Conservation (phyloP, 2,113 vertebrate species). For the Zapus hudsonius region DNA sequence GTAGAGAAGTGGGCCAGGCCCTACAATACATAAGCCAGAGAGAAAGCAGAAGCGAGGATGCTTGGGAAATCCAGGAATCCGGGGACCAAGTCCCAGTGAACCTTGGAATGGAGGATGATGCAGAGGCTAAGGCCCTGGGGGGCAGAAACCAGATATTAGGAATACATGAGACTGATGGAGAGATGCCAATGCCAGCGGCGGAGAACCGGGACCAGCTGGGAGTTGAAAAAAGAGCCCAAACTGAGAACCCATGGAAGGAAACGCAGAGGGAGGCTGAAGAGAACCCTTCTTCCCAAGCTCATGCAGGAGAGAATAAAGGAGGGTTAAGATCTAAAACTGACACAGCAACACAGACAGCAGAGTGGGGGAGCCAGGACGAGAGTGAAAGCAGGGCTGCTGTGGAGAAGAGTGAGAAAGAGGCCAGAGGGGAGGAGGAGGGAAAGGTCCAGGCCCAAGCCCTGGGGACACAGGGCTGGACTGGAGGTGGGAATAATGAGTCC, state of each 20-base stretch:
- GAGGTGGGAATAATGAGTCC: background rate
- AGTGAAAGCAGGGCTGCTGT: background rate
- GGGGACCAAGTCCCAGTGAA: background rate
- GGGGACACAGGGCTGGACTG: background rate
- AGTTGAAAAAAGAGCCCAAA: background rate
- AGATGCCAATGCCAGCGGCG: background rate
- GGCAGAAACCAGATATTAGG: background rate
- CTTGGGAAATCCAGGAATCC: background rate
- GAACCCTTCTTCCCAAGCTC: background rate
- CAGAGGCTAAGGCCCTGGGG: background rate
- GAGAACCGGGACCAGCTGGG: background rate
- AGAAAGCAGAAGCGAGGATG: background rate
- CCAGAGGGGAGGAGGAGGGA: background rate
- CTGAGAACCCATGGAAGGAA: background rate
- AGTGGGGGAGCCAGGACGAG: background rate
- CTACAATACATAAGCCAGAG: background rate
- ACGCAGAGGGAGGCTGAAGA: background rate
- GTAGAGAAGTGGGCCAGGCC: background rate
- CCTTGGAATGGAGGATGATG: background rate
- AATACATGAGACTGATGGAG: background rate
- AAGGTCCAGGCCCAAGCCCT: background rate
- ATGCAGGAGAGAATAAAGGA: background rate
- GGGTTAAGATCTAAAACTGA: constrained; percentile 20
- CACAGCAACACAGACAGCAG: constrained; percentile 40
- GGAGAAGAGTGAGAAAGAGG: background rate